Base-by-base conservation (phyloP, 1,140 invertebrate genomes). In the Zaprionus capensis region DNA sequence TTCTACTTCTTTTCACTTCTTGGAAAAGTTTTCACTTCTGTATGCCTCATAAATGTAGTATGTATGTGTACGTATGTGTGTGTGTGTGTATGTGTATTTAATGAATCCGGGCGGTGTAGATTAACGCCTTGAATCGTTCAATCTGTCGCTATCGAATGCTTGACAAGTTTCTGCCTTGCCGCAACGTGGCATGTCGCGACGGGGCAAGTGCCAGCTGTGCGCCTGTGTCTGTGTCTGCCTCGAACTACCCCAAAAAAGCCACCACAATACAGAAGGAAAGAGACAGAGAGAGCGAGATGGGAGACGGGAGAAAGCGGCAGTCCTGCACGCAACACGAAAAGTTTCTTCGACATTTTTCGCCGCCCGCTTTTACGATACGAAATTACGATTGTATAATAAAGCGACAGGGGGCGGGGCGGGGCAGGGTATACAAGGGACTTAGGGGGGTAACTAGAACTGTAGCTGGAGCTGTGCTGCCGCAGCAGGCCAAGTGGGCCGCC, bases 381-480 rank as follows among this genome's bases (percentile, higher is more conserved):
- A 87, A 87, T 87, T 88, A 87, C 84, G 84, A 87, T 88, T 87
- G 84, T 87, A 87, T 87, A 87, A 87, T 87, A 87, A 87, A 87
- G 84, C 84, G 67, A 67, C 49, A 61, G 72, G 73, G 46, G 46
- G 22, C 41, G 26, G 12, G 38, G 20, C 44, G 34, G 57, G 44
- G n/a, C 34, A 4, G 55, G 34, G 28, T 31, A 31, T 22, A 24
- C 28, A 5, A 44, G 36, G 41, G 22, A 28, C 20, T n/a, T 28
- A 4, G 4, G 14, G 17, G 17, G 22, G 64, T n/a, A 28, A 7
- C 28, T 20, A 41, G 44, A 26, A 17, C 41, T 55, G 46, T 14
- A 56, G 34, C 55, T n/a, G 24, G 14, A 49, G 55, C 64, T 64
- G 41, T 38, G 41, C 66, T 53, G 41, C 66, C 70, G 57, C 69